Percentiles rank a stretch among this genome's conserved stretches.
Conservation (phyloP, 2,888 invertebrate species). For the Patella ulyssiponensis region DNA sequence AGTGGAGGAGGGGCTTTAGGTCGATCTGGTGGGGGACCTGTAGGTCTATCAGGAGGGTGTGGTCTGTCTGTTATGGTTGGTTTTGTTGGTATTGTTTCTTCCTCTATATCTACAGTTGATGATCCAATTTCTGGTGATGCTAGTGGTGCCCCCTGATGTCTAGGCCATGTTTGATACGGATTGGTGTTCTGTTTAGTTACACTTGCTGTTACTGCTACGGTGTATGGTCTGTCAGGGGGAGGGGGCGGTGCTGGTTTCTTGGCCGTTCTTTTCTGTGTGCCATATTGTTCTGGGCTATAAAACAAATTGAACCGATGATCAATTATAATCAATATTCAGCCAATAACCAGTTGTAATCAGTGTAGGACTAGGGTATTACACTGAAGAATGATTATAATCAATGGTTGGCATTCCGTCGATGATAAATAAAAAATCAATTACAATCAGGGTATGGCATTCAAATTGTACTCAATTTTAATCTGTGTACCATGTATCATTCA, state of each 20-base stretch:
- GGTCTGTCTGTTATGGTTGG: conserved; percentile 40
- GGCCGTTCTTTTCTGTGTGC: conserved; percentile 36
- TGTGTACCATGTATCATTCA: too few relatives aligned
- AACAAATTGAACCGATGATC: conserved; percentile 10
- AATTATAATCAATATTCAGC: neutral
- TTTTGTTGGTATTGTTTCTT: conserved; percentile 15
- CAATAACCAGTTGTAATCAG: neutral
- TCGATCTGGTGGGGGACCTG: conserved; percentile 45
- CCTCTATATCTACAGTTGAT: conserved; percentile 16
- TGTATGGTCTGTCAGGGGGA: conserved; percentile 58
- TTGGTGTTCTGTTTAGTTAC: conserved; percentile 35
- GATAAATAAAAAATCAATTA: too few relatives aligned
- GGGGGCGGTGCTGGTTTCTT: conserved; percentile 64
- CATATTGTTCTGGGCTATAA: conserved; percentile 42
- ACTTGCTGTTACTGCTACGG: conserved; percentile 57
- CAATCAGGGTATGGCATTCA: too few relatives aligned
- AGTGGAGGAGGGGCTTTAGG: conserved; percentile 56
- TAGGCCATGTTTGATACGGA: conserved; percentile 48
- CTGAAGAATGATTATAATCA: too few relatives aligned
- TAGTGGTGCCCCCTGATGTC: conserved; percentile 27
- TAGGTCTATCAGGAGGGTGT: conserved; percentile 37
- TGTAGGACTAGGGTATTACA: too few relatives aligned
- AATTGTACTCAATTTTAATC: too few relatives aligned
- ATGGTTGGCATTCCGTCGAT: neutral
- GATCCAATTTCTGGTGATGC: conserved; percentile 21